Evolutionary conservation across 2,797 vertebrate genomes (phyloP), one percentile per base, ranked within the genome.

Genomic region (Acipenser transmontanus): DNA sequence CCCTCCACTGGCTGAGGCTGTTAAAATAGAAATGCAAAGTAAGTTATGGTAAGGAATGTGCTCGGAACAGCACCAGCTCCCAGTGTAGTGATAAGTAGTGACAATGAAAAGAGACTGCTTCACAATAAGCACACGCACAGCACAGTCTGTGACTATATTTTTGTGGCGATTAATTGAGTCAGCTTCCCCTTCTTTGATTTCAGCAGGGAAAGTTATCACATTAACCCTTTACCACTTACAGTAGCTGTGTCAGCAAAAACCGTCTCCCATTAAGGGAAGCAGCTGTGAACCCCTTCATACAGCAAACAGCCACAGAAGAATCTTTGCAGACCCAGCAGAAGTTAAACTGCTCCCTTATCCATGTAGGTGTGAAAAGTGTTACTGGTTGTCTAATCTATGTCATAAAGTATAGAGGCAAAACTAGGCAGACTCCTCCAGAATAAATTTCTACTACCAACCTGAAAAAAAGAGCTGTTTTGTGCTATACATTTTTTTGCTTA

Each of bases 191-290:
- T n/a, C 9, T 57, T 13, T 57, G 54, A 11, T 57, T 57, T 57
- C 54, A 7, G 9, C 12, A 66, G 56, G 50, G 12, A 69, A 68
- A 67, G 67, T 68, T 71, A 72, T 50, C 54, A 52, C 49, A 6
- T 20, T 65, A 67, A 63, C 49, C 47, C 14, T 8, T 72, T 50
- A 62, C 47, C 13, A 68, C 63, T 61, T 65, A 34, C 49, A 17
- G 34, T 34, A 8, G 68, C 50, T n/a, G 66, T 67, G 70, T 75
- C 72, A 72, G 73, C 68, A 73, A 72, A 71, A 79, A 71, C 74
- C 65, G 72, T 78, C 67, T 73, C 71, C 61, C 50, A 64, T 9
- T 50, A 57, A n/a, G 10, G 8, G 14, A 62, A 56, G 51, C 57
- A 65, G 50, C 62, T 60, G 54, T 47, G n/a, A 34, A 47, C 10